Conservation (phyloP, 37 sponge, comb jelly and placozoan species). For the Amphimedon queenslandica region DNA sequence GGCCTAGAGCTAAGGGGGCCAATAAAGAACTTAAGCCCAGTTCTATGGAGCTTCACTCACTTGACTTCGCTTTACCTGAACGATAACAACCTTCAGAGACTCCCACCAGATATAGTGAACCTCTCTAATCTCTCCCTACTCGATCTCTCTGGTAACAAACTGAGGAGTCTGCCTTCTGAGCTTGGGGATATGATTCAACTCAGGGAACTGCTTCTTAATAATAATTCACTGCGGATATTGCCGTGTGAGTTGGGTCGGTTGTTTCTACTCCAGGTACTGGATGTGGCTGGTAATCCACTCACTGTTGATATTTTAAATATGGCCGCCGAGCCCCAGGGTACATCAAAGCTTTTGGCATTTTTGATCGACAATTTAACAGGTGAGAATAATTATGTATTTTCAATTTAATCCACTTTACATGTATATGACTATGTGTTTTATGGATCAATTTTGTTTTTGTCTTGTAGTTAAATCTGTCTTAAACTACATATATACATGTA, state of each 20-base stretch:
- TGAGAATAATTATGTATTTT: slow-evolving; percentile 14
- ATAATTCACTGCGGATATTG: slow-evolving; percentile 78
- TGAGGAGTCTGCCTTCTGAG: slow-evolving; percentile 83
- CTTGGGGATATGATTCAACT: slow-evolving; percentile 95
- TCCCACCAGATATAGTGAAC: slow-evolving; percentile 82
- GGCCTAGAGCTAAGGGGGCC: slow-evolving; percentile 72
- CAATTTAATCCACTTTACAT: not conserved
- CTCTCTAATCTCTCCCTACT: slow-evolving; percentile 67
- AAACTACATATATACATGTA: not conserved
- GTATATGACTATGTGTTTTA: not conserved
- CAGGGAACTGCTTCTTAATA: slow-evolving; percentile 82
- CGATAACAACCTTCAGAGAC: slow-evolving; percentile 68
- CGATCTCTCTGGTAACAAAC: slow-evolving; percentile 92
- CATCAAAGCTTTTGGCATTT: slow-evolving; percentile 74
- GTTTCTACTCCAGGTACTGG: slow-evolving; percentile 70
- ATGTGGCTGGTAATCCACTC: slow-evolving; percentile 75
- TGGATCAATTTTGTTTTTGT: not conserved
- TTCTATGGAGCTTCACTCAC: slow-evolving; percentile 73
- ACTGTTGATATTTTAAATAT: slow-evolving; percentile 64
- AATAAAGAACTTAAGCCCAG: slow-evolving; percentile 77
- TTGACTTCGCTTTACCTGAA: slow-evolving; percentile 75
- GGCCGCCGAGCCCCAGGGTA: slow-evolving; percentile 78
- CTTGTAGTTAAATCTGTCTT: not conserved
- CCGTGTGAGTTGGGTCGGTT: slow-evolving; percentile 93
- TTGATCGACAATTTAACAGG: slow-evolving; percentile 85